These are phyloP conservation scores for Drosophila ficusphila DNA, from an alignment of 1,140 invertebrate species.

Conservation along the genomic window DNA sequence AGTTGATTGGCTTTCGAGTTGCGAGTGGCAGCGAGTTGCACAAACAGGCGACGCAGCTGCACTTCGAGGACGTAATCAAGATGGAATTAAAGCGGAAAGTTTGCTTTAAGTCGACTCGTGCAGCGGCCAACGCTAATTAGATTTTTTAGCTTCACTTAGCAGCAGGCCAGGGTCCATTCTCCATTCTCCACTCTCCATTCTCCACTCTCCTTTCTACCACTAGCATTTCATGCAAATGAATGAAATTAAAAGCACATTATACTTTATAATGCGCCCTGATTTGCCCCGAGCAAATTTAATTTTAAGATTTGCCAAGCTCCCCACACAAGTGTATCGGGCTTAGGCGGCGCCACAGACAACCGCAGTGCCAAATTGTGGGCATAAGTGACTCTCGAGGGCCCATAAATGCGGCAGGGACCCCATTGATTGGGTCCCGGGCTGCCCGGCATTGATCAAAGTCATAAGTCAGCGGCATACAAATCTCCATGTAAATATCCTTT, in stretches of 20 bases:
- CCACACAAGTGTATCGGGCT: slow-evolving; percentile 27
- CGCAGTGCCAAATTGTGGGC: slow-evolving; percentile 78
- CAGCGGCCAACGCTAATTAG: slow-evolving; percentile 69
- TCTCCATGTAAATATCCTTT: slow-evolving; percentile 81
- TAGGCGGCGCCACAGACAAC: slow-evolving; percentile 46
- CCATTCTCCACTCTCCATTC: background rate
- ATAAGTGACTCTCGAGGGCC: slow-evolving; percentile 74
- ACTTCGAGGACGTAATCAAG: slow-evolving; percentile 58
- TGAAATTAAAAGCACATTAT: slow-evolving; percentile 83
- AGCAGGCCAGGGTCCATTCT: slow-evolving; percentile 10
- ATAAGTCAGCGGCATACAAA: slow-evolving; percentile 77
- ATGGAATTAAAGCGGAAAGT: slow-evolving; percentile 79
- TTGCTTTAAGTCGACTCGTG: slow-evolving; percentile 68
- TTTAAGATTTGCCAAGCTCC: slow-evolving; percentile 68
- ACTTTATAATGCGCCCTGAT: slow-evolving; percentile 78
- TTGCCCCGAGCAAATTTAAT: slow-evolving; percentile 71
- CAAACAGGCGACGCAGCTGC: slow-evolving; percentile 12
- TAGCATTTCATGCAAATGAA: slow-evolving; percentile 69
- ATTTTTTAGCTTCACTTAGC: slow-evolving; percentile 74
- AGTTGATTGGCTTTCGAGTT: slow-evolving; percentile 72
- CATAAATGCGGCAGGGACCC: slow-evolving; percentile 59
- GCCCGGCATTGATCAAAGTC: slow-evolving; percentile 73
- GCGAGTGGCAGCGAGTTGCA: background rate
- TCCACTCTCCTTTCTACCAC: slow-evolving; percentile 11
- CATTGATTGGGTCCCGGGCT: slow-evolving; percentile 22